Evolutionary conservation across 2,797 vertebrate genomes (phyloP), one percentile per base, ranked within the genome.

Genomic region (Hippocampus kuda): DNA sequence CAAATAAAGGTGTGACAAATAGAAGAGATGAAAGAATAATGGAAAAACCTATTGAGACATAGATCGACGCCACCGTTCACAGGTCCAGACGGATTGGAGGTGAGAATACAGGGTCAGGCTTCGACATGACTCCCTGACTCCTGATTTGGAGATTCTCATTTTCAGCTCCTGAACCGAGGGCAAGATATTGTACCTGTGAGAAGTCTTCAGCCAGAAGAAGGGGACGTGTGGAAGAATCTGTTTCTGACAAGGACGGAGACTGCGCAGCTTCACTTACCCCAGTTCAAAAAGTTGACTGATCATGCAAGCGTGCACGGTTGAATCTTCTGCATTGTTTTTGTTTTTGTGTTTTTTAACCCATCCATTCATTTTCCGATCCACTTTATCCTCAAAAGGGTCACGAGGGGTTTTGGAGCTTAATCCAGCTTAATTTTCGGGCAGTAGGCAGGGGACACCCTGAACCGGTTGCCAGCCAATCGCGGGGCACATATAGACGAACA

Each of bases 111-210:
- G 83, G 89, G 89, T 91, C 91, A 92, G 85, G 90, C 85, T 88
- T 76, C 69, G 82, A 89, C 91, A 90, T 71, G 89, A 90, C 83
- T 89, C 83, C 74, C 79, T 81, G 86, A 83, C 87, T 91, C 83
- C 84, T 91, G 86, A 91, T 91, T 92, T 91, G 75, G 77, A 91
- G 85, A 90, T 91, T 91, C 88, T 92, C 88, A 92, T 92, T 92
- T 91, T 91, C 90, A 83, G 89, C 77, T 92, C 82, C 74, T 76
- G 84, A 85, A 87, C 84, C 72, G 81, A 84, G 81, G 81, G 84
- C 80, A 90, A 86, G 87, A 91, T 91, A 92, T 92, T 74, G 85
- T 91, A 92, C 90, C 90, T 92, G 91, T 90, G 89, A 92, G 90
- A 90, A 90, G 85, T 87, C 89, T 83, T 88, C 79, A 89, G 88